Evolutionary conservation across 2,113 vertebrate genomes (phyloP).

Genomic region (Oncorhynchus clarkii): DNA sequence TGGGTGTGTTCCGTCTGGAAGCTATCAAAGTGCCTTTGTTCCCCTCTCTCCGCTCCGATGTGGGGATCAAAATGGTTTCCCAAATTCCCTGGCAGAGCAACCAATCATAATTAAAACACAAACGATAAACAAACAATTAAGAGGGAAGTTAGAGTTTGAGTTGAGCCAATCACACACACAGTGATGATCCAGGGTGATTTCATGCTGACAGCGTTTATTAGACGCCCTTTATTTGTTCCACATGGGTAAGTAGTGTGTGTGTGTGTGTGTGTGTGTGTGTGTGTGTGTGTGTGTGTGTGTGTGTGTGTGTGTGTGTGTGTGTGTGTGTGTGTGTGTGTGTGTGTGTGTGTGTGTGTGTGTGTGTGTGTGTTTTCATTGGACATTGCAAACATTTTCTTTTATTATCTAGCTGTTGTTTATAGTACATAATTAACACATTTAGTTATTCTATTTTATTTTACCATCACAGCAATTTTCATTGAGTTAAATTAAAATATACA

Average conservation of each 20-base stretch:
- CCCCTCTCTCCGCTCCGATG: conserved; percentile 37
- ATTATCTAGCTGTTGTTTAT: background rate
- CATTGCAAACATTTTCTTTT: background rate
- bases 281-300: too few relatives aligned
- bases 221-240: background rate
- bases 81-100: conserved; percentile 23
- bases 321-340: too few relatives aligned
- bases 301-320: too few relatives aligned
- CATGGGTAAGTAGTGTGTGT: too few relatives aligned
- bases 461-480: background rate
- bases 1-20: conserved; percentile 38
- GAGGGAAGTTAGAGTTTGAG: background rate
- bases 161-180: conserved; percentile 11
- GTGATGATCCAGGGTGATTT: background rate
- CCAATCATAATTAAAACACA: conserved; percentile 28
- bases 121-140: conserved; percentile 25
- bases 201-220: background rate
- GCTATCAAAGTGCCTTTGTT: conserved; percentile 61
- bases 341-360: too few relatives aligned
- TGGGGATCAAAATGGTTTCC: conserved; percentile 50
- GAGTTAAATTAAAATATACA: background rate
- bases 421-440: too few relatives aligned
- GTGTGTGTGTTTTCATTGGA: background rate
- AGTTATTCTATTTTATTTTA: background rate
- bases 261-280: too few relatives aligned